Evolutionary conservation across 1,140 invertebrate genomes (phyloP), one percentile per base, ranked within the genome.

Genomic region (Reticulitermes speratus): DNA sequence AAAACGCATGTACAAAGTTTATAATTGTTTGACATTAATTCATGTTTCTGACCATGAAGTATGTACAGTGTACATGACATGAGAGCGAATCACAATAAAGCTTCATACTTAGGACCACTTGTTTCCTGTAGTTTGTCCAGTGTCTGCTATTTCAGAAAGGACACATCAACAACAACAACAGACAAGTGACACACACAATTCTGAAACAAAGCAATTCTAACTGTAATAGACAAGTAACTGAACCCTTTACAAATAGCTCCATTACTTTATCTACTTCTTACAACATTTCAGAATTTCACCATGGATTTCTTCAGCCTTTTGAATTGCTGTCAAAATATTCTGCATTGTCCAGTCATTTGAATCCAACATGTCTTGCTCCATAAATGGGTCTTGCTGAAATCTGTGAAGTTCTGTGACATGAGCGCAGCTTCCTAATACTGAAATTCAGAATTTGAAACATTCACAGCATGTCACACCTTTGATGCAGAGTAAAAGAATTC

Each of bases 341-440:
- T 86, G 32, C 44, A 83, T 32, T 38, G 84, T 88, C 87, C 88
- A 89, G 21, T 89, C 87, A 38, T 85, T 65, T 81, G 85, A 84
- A 19, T 87, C 87, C 12, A 90, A 59, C 86, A 87, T 87, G 69
- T 90, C 89, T 44, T 87, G 82, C 30, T 88, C 75, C 11, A 86
- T 88, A 84, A 89, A 90, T 21, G 88, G 88, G 23, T 89, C 89
- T 81, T 89, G 89, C 83, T 88, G 88, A 25, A 86, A 88, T 52
- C 89, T 81, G 44, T 87, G 85, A 23, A 90, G 85, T 44, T 88
- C 65, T 32, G 84, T 86, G 14, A 90, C 89, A 85, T 89, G 87
- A 11, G 89, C 89, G 87, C 87, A 88, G 25, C 87, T 89, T 9
- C 86, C 87, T 23, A 90, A 52, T 65, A 81, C 89, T 90, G 69